phyloP scores from a whole-genome alignment of 1,140 invertebrate genomes.

The fruit fly (Drosophila melanogaster) region DNA sequence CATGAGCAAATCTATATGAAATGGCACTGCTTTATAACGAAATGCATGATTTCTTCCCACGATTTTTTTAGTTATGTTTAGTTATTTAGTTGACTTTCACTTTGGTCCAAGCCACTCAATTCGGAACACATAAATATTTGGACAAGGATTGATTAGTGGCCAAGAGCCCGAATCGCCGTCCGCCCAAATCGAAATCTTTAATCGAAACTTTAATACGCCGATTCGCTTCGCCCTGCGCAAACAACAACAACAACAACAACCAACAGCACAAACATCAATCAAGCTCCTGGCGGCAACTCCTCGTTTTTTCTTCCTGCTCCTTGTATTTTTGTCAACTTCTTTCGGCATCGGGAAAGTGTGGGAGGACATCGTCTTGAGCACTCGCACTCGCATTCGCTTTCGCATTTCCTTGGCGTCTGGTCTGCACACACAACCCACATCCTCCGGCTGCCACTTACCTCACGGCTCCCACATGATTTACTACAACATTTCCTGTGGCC shows the following conservation, averaged over 20 bases:
- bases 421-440: constrained; percentile 44
- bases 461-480: constrained; percentile 79
- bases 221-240: constrained; percentile 34
- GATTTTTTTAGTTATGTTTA: constrained; percentile 8
- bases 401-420: constrained; percentile 62
- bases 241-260: constrained; percentile 81
- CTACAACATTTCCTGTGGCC: constrained; percentile 67
- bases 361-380: constrained; percentile 68
- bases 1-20: too few relatives aligned
- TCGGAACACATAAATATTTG: constrained; percentile 50
- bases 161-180: constrained; percentile 66
- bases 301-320: constrained; percentile 31
- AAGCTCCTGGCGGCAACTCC: constrained; percentile 58
- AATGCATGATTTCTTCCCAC: background rate
- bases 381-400: constrained; percentile 40
- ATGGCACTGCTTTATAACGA: too few relatives aligned
- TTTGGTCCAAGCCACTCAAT: constrained; percentile 36
- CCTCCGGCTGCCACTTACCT: constrained; percentile 47
- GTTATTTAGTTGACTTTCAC: constrained; percentile 64
- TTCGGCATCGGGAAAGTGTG: constrained; percentile 12
- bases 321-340: constrained; percentile 61
- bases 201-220: constrained; percentile 74
- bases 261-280: constrained; percentile 81
- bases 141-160: constrained; percentile 52
- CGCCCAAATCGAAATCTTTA: constrained; percentile 65